Evolutionary conservation across 1,140 invertebrate genomes (phyloP).

Genomic region (Brachionus koreanus): DNA sequence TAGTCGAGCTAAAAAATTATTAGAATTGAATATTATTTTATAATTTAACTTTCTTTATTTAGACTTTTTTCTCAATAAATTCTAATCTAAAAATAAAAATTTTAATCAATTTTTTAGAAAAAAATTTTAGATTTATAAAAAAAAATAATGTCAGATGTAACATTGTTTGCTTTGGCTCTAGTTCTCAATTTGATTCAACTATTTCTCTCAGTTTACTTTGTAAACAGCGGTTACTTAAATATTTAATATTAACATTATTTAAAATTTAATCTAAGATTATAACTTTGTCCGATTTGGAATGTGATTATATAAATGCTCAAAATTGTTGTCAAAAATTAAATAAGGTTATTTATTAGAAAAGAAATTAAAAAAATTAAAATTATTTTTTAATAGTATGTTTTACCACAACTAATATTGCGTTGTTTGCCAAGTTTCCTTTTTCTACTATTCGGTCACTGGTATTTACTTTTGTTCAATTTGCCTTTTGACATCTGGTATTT

Average conservation of each 20-base stretch:
- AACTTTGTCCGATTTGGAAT: conserved; percentile 39
- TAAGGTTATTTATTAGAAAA: neutral
- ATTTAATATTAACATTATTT: neutral
- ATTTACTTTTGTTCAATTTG: neutral
- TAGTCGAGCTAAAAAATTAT: no score
- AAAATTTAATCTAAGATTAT: conserved; percentile 11
- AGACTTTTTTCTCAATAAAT: neutral
- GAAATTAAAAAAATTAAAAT: neutral
- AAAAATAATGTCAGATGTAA: neutral
- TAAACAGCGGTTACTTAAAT: neutral
- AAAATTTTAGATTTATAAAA: neutral
- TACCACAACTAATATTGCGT: conserved; percentile 2
- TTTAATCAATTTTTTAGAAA: neutral
- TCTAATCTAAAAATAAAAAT: neutral
- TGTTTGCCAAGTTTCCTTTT: neutral
- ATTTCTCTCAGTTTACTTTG: conserved; percentile 37
- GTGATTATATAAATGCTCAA: conserved; percentile 37
- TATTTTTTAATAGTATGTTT: conserved; percentile 13
- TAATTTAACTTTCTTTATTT: no score
- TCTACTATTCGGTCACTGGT: neutral
- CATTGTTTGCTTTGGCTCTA: neutral
- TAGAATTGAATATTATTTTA: no score
- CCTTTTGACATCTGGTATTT: conserved; percentile 28
- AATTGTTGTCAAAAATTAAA: conserved; percentile 37
- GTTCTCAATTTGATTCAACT: neutral